Conservation (phyloP, 2,113 vertebrate species). For the Coregonus clupeaformis region DNA sequence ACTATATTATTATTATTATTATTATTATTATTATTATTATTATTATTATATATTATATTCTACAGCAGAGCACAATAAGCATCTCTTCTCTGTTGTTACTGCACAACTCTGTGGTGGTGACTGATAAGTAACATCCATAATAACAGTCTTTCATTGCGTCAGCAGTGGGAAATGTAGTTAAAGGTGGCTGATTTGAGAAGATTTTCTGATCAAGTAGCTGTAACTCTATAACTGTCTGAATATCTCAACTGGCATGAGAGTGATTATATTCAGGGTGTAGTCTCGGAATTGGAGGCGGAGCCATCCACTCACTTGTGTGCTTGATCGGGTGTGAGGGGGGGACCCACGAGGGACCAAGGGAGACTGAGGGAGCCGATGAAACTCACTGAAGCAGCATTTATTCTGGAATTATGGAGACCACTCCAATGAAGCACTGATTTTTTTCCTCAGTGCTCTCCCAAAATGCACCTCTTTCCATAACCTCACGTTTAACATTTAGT, state of each 20-base stretch:
- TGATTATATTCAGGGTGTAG: too few species aligned
- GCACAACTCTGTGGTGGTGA: too few species aligned
- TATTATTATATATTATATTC: too few species aligned
- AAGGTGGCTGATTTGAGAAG: not conserved
- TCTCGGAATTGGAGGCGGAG: not conserved
- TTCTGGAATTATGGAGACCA: conserved; percentile 9
- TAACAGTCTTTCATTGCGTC: not conserved
- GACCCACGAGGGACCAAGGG: too few species aligned
- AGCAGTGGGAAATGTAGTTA: not conserved
- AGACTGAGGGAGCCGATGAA: not conserved
- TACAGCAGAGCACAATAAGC: too few species aligned
- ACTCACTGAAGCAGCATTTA: not conserved
- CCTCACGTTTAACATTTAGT: conserved; percentile 38
- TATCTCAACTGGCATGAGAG: not conserved
- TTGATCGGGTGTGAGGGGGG: too few species aligned
- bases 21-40: too few species aligned
- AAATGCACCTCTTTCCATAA: conserved; percentile 37
- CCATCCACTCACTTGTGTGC: not conserved
- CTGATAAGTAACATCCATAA: too few species aligned
- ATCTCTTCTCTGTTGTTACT: too few species aligned
- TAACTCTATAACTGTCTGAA: not conserved
- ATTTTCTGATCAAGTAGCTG: not conserved
- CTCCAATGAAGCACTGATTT: conserved; percentile 30
- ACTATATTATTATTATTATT: too few species aligned
- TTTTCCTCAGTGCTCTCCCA: conserved; percentile 28